These are phyloP conservation scores for Lanius ludovicianus DNA, from an alignment of 2,113 vertebrate genomes.

Conservation along the genomic window DNA sequence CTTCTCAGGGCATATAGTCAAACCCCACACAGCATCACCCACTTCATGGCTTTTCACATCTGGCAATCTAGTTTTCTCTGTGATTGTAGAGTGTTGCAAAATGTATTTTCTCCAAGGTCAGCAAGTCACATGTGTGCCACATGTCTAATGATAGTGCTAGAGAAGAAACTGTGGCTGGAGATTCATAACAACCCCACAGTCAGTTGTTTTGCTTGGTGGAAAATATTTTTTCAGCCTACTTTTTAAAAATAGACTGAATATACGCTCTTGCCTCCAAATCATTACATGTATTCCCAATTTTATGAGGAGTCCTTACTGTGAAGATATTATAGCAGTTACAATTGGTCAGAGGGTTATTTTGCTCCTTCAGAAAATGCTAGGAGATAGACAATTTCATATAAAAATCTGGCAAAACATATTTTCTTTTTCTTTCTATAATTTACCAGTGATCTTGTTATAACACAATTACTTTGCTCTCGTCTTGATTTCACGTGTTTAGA, in stretches of 20 bases:
- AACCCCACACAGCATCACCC: accelerated
- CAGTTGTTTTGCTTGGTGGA: background rate
- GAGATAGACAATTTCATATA: background rate
- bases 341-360: background rate
- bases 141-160: background rate
- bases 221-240: background rate
- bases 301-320: background rate
- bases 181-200: background rate
- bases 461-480: accelerated
- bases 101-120: background rate
- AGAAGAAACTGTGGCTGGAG: background rate
- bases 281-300: background rate
- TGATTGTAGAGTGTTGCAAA: background rate
- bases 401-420: background rate
- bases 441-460: background rate
- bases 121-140: background rate
- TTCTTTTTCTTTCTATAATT: background rate
- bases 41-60: background rate
- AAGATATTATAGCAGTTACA: background rate
- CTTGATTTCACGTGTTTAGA: background rate
- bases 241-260: background rate
- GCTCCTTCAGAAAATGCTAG: background rate
- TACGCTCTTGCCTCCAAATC: background rate
- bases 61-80: background rate
- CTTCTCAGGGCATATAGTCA: background rate